These are phyloP conservation scores for Drosophila parthenogenetica DNA, from an alignment of 2,888 invertebrate species.

Conservation along the genomic window DNA sequence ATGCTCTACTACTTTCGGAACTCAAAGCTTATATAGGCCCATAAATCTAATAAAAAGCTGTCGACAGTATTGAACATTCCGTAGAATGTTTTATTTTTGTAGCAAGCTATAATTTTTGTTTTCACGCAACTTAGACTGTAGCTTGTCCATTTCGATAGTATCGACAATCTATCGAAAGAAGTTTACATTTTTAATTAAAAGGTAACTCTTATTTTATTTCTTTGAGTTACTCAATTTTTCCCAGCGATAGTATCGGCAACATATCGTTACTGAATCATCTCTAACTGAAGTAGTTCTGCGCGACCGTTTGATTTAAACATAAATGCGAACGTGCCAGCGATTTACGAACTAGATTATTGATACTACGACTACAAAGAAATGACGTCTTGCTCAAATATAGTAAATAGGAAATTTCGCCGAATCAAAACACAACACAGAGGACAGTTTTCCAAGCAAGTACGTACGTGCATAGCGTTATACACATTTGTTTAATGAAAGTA, in stretches of 20 bases:
- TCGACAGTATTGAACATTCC: too few species aligned
- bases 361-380: slow-evolving; percentile 40
- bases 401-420: slow-evolving; percentile 56
- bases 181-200: too few species aligned
- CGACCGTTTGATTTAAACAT: slow-evolving; percentile 21
- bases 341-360: slow-evolving; percentile 53
- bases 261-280: not conserved
- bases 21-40: too few species aligned
- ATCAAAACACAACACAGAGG: slow-evolving; percentile 39
- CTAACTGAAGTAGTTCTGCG: slow-evolving; percentile 4
- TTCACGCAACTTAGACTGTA: too few species aligned
- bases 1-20: too few species aligned
- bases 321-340: slow-evolving; percentile 60
- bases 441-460: slow-evolving; percentile 63
- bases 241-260: not conserved
- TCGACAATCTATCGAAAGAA: too few species aligned
- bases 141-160: too few species aligned
- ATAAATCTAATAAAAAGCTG: too few species aligned
- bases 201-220: not conserved
- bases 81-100: too few species aligned
- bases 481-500: slow-evolving; percentile 29
- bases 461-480: slow-evolving; percentile 64
- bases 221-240: not conserved
- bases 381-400: slow-evolving; percentile 46
- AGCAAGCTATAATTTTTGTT: too few species aligned